These are phyloP conservation scores for Drosophila guanche DNA, from an alignment of 1,140 invertebrate genomes.

Conservation along the genomic window DNA sequence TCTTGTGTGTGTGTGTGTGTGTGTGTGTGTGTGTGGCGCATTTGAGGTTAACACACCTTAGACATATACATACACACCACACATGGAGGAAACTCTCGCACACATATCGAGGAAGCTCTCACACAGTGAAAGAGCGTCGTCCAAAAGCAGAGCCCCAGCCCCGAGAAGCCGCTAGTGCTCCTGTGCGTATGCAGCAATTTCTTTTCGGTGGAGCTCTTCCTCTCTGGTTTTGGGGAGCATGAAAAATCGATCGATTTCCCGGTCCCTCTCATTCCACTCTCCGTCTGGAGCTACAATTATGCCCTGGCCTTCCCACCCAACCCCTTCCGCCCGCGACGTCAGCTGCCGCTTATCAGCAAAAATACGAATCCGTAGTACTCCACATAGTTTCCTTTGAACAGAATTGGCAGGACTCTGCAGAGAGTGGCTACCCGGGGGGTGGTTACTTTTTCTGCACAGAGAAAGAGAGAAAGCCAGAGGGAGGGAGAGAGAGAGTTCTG, in stretches of 20 bases:
- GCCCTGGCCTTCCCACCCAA: constrained; percentile 4
- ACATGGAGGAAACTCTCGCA: constrained; percentile 25
- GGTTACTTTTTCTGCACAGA: constrained; percentile 55
- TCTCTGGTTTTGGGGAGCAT: constrained; percentile 50
- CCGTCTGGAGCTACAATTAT: constrained; percentile 63
- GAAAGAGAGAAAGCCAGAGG: neutral
- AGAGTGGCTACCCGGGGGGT: constrained; percentile 40
- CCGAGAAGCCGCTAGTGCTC: constrained; percentile 48
- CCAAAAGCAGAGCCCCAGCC: constrained; percentile 49
- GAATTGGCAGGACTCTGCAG: constrained; percentile 72
- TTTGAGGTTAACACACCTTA: constrained; percentile 83
- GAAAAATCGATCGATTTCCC: constrained; percentile 77
- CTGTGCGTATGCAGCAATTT: constrained; percentile 77
- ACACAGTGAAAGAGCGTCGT: constrained; percentile 15
- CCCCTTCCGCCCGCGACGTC: constrained; percentile 11
- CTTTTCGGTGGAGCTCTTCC: constrained; percentile 51
- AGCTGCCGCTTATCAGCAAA: constrained; percentile 64
- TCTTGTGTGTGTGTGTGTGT: too few relatives aligned
- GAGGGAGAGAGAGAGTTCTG: constrained; percentile 14
- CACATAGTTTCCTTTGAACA: constrained; percentile 56
- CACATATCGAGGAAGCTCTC: constrained; percentile 14
- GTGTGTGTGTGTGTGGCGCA: constrained; percentile 46
- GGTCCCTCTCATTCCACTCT: neutral
- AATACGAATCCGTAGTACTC: constrained; percentile 70
- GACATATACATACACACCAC: constrained; percentile 74